Base-by-base conservation (phyloP, 1,140 invertebrate species). In the Parapsyche elsis region DNA sequence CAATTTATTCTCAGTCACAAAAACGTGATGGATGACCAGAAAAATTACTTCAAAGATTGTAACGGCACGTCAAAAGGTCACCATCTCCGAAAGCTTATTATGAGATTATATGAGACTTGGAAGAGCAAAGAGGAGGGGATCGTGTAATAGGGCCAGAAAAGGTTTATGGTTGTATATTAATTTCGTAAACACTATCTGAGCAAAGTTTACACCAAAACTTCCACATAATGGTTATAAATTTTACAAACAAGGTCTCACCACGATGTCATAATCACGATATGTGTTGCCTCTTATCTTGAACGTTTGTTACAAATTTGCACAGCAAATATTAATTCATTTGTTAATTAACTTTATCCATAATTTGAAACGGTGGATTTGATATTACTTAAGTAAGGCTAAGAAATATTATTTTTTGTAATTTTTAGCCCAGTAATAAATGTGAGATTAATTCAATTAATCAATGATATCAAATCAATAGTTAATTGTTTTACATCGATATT, bases 151-250 rank as follows among this genome's bases (percentile, higher is more conserved):
- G 74, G 74, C 53, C 74, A 12, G 49, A 61, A 76, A 76, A 76
- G 74, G 74, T 76, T 76, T 76, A 76, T 76, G 14, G 74, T 24
- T 76, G 46, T 61, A 76, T 57, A 76, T 76, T 76, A 57, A 76
- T 76, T 76, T 76, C 30, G 53, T 24, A 76, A 76, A 76, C 74
- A 76, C 74, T 76, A 76, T 76, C 74, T 10, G 49, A 9, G 46
- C 26, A 67, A 77, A 77, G 53, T 77, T 77, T 64, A 1, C 57
- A 2, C 24, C 12, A 57, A 77, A 77, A 77, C 75, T 77, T 77
- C 46, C 75, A 21, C 26, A 57, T 77, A 77, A 64, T 64, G 57
- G 38, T 64, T 45, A 77, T 77, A 77, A 61, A 77, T 77, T 77
- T 64, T 61, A 64, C 57, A 64, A 64, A 64, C 57, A 64, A 77